phyloP scores from a whole-genome alignment of 2,797 vertebrate genomes.

The Amniataba percoides region DNA sequence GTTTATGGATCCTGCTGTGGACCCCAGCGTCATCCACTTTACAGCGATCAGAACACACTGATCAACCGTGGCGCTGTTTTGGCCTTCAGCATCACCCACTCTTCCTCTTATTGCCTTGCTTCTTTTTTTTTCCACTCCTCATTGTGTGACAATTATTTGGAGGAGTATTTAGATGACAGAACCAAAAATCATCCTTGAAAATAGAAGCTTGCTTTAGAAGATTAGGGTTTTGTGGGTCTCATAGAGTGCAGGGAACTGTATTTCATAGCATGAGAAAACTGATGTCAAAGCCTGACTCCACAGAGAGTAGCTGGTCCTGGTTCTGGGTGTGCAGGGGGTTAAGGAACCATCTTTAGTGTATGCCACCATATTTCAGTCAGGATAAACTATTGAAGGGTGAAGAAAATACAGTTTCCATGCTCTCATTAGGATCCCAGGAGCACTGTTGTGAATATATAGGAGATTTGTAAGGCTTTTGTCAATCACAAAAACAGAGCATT shows the following conservation, averaged over 20 bases:
- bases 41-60: conserved; percentile 48
- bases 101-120: neutral
- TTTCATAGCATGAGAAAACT: neutral
- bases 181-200: neutral
- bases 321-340: neutral
- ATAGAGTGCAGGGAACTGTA: neutral
- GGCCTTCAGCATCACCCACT: conserved; percentile 15
- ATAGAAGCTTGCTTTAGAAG: neutral
- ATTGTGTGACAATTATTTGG: neutral
- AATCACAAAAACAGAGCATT: neutral
- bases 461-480: neutral
- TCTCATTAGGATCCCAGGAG: neutral
- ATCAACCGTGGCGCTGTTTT: conserved; percentile 11
- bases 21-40: conserved; percentile 47
- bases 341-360: neutral
- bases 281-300: neutral
- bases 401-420: neutral
- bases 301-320: neutral
- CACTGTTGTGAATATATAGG: neutral
- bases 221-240: neutral
- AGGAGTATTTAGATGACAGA: neutral
- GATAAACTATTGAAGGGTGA: neutral
- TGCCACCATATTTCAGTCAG: neutral
- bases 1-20: conserved; percentile 70
- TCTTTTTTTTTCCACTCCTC: neutral